These are phyloP conservation scores for Drosophila tani DNA, from an alignment of 1,140 invertebrate genomes.

Conservation along the genomic window DNA sequence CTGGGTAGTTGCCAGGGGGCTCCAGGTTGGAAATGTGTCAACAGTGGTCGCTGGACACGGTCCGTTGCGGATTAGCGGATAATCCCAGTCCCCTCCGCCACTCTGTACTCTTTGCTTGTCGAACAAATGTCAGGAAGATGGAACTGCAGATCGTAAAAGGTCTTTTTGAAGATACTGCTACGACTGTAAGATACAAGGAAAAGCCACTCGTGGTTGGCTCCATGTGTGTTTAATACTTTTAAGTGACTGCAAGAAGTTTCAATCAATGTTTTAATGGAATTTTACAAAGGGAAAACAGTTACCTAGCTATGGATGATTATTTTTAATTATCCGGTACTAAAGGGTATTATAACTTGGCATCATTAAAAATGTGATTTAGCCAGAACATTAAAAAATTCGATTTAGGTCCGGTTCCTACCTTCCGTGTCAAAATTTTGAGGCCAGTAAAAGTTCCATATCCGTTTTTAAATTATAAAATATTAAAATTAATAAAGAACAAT, in stretches of 20 bases:
- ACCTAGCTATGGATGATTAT: neutral
- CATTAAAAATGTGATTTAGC: no score
- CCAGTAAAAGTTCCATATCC: no score
- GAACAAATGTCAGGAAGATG: conserved; percentile 17
- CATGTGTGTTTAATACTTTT: neutral
- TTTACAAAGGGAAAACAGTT: neutral
- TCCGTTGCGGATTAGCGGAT: conserved; percentile 16
- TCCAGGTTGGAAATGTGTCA: conserved; percentile 52
- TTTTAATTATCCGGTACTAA: neutral
- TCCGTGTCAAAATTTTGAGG: no score
- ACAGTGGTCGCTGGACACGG: conserved; percentile 30
- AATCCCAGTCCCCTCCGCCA: neutral
- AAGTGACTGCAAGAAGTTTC: neutral
- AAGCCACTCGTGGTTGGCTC: neutral
- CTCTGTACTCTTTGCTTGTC: neutral
- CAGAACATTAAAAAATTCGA: no score
- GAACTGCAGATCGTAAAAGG: conserved; percentile 19
- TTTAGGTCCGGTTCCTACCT: no score
- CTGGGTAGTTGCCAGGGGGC: conserved; percentile 9
- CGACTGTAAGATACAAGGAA: neutral
- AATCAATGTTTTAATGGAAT: conserved; percentile 1
- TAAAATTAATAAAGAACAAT: no score
- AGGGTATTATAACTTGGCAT: neutral
- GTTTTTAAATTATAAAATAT: no score
- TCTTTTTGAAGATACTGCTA: neutral